Percentiles rank a stretch among this genome's conserved stretches.
These are phyloP conservation scores for Indicator maculatus DNA, from an alignment of 2,113 vertebrate species.

Conservation along the genomic window DNA sequence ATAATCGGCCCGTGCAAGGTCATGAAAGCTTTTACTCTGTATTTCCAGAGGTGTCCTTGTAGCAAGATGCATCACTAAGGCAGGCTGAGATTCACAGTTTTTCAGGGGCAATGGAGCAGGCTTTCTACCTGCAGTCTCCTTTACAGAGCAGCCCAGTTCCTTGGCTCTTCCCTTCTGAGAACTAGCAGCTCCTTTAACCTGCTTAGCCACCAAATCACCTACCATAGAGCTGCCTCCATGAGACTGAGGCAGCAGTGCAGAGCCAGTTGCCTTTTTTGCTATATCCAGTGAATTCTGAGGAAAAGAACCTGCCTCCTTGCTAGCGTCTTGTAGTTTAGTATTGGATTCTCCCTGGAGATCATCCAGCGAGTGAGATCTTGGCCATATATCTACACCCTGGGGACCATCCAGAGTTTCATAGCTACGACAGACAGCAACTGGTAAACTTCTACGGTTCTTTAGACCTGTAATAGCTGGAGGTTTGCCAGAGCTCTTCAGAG, in stretches of 20 bases:
- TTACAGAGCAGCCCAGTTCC: constrained; percentile 30
- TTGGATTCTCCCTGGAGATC: constrained; percentile 83
- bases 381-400: constrained; percentile 75
- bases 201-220: constrained; percentile 52
- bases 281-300: constrained; percentile 60
- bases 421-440: constrained; percentile 84
- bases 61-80: constrained; percentile 29
- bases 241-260: constrained; percentile 10
- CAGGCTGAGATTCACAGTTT: constrained; percentile 54
- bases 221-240: not conserved
- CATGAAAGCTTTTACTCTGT: constrained; percentile 59
- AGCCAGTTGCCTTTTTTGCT: constrained; percentile 47
- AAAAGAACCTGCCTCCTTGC: constrained; percentile 56
- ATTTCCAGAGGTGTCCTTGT: constrained; percentile 71
- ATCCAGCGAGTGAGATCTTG: constrained; percentile 91
- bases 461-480: constrained; percentile 64
- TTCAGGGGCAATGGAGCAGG: constrained; percentile 6
- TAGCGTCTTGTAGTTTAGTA: constrained; percentile 17
- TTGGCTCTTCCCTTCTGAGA: constrained; percentile 60
- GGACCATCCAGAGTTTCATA: constrained; percentile 87
- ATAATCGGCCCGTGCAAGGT: constrained; percentile 45
- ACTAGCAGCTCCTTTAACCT: constrained; percentile 65
- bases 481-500: constrained; percentile 72
- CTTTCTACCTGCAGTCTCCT: not conserved
- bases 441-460: constrained; percentile 80